phyloP scores from a whole-genome alignment of 2,113 vertebrate species.

The Potamarius usumacintae region DNA sequence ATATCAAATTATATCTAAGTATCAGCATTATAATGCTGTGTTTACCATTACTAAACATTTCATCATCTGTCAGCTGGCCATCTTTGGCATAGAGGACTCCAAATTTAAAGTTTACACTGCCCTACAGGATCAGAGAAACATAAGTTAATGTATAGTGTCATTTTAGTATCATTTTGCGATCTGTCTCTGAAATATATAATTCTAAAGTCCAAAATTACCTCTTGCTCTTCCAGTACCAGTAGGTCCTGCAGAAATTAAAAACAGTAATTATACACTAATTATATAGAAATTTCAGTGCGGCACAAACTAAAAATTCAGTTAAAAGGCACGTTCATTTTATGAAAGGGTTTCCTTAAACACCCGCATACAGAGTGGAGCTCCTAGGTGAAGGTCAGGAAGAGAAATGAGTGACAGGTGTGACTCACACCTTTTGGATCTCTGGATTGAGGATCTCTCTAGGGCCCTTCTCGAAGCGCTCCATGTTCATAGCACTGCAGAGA shows the following conservation, averaged over 20 bases:
- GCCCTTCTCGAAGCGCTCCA: constrained; percentile 95
- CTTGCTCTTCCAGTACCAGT: constrained; percentile 96
- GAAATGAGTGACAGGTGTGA: constrained; percentile 13
- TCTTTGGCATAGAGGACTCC: constrained; percentile 97
- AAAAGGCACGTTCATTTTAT: background rate
- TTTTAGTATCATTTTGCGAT: background rate
- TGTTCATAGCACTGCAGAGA: constrained; percentile 89
- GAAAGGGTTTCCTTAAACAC: background rate
- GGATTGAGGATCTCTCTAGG: constrained; percentile 95
- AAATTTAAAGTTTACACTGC: constrained; percentile 99
- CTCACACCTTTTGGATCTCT: constrained; percentile 94
- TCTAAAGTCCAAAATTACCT: constrained; percentile 70
- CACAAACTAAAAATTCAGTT: background rate
- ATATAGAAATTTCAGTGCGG: background rate
- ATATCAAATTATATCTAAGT: background rate
- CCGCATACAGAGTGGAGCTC: constrained; percentile 6
- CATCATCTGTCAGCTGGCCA: constrained; percentile 96
- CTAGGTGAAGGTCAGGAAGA: background rate
- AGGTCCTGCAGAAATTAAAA: constrained; percentile 82
- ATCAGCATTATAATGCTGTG: background rate
- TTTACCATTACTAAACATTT: constrained; percentile 99
- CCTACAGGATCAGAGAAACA: constrained; percentile 70
- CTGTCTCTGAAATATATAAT: background rate
- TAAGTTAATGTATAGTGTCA: background rate
- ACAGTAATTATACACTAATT: background rate